Base-by-base conservation (phyloP, 2,113 vertebrate species). In the Pycnonotus jocosus region DNA sequence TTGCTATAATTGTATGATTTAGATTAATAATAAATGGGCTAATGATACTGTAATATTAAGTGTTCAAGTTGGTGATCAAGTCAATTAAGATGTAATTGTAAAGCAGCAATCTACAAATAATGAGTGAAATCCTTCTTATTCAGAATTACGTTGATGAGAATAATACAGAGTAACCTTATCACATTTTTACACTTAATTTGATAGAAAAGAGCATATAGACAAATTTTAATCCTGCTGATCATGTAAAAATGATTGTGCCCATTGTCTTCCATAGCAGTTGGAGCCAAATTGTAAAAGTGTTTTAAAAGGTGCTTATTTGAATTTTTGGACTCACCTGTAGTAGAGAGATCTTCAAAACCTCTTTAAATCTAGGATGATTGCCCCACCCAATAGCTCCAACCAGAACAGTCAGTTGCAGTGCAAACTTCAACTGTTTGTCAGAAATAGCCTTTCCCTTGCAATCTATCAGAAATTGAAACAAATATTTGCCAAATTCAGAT, bases 51-150 rank as follows among this genome's bases (percentile, higher is more conserved):
- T 91, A 97, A 91, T 96, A 96, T 96, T 97, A 98, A 97, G 93
- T 94, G 97, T 95, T 98, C 96, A 91, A 96, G 57, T 78, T 90
- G 69, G 81, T 95, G 97, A 97, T 98, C 97, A 97, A 98, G 78
- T 97, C 97, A 97, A 97, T 98, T 97, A 98, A 95, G 83, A 97
- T 77, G 92, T 97, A 96, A 97, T 95, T 97, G 60, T 97, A 93
- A 91, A 95, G 92, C 88, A 96, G 90, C 62, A 96, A 96, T 91
- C 57, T 58, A 88, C 68, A 94, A 95, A 86, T 91, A 97, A 94
- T 81, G 70, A 94, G 54, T 81, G 71, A 84, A 95, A 88, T 72
- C 21, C 70, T 96, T 92, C 56, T 25, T 91, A 90, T 88, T 77
- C 62, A 86, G 84, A 88, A 92, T 33, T 11, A 53, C 95, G 50